phyloP scores from a whole-genome alignment of 2,113 vertebrate genomes.

The Siphamia tubifer region DNA sequence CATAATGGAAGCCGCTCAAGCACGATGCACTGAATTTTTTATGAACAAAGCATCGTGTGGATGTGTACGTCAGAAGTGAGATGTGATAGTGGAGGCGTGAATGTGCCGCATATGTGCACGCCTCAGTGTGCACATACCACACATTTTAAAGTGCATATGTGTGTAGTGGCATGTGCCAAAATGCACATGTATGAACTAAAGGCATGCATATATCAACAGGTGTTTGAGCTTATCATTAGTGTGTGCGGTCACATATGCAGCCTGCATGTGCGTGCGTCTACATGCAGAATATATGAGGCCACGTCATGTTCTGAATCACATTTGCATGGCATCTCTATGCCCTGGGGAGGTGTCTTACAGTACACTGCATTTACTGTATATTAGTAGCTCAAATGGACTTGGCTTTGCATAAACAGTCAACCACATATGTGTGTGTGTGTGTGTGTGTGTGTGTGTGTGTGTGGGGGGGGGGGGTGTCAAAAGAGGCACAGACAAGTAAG shows the following conservation, averaged over 20 bases:
- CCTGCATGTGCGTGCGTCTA: neutral
- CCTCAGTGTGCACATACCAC: slow-evolving; percentile 19
- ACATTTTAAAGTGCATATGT: neutral
- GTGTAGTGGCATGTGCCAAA: neutral
- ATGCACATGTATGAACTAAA: neutral
- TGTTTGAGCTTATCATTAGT: neutral
- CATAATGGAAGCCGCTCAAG: slow-evolving; percentile 53
- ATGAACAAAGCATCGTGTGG: slow-evolving; percentile 58
- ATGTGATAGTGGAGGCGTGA: slow-evolving; percentile 27
- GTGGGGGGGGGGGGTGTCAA: neutral
- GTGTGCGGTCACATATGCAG: neutral
- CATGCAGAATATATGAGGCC: neutral
- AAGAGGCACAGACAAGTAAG: neutral
- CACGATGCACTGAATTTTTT: slow-evolving; percentile 59
- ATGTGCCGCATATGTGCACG: slow-evolving; percentile 3
- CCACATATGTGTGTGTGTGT: neutral
- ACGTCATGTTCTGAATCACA: slow-evolving; percentile 24
- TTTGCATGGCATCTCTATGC: slow-evolving; percentile 27
- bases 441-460: no score
- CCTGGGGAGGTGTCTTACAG: slow-evolving; percentile 9
- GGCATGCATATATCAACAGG: slow-evolving; percentile 24
- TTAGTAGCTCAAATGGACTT: slow-evolving; percentile 14
- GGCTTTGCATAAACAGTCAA: slow-evolving; percentile 41
- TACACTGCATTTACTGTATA: slow-evolving; percentile 51
- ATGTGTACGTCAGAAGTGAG: slow-evolving; percentile 38